Percentiles rank a stretch among this genome's conserved stretches.
Evolutionary conservation across 2,797 vertebrate genomes (phyloP).

Genomic region (Lacerta bilineata): DNA sequence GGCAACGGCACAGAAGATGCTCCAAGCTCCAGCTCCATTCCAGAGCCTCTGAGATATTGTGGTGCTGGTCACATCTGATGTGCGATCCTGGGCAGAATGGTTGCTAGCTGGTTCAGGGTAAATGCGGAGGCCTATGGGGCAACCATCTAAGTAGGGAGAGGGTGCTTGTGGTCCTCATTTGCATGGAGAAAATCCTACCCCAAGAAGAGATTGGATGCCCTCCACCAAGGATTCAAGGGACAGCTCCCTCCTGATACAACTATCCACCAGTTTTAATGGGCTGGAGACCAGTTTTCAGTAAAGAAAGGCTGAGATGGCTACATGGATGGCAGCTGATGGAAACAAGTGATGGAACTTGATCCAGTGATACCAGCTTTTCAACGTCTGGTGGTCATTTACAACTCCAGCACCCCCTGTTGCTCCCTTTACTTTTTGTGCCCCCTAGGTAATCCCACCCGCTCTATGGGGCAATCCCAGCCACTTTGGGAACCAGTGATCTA

Average conservation of each 20-base stretch:
- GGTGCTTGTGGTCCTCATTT: neutral
- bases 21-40: neutral
- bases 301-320: neutral
- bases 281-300: neutral
- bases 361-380: no score
- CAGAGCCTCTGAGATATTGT: accelerated
- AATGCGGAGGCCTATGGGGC: no score
- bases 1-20: neutral
- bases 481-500: no score
- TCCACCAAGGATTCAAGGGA: neutral
- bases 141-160: no score
- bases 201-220: neutral
- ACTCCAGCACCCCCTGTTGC: no score
- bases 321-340: no score
- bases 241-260: neutral
- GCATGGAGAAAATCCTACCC: neutral
- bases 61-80: accelerated
- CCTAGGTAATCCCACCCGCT: no score
- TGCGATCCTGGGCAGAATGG: no score
- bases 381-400: no score
- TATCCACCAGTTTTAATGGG: neutral
- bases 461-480: no score
- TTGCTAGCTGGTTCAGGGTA: neutral
- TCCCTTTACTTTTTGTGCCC: no score
- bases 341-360: no score